Conservation (phyloP, 2,888 invertebrate species). For the Torymus tubicola region DNA sequence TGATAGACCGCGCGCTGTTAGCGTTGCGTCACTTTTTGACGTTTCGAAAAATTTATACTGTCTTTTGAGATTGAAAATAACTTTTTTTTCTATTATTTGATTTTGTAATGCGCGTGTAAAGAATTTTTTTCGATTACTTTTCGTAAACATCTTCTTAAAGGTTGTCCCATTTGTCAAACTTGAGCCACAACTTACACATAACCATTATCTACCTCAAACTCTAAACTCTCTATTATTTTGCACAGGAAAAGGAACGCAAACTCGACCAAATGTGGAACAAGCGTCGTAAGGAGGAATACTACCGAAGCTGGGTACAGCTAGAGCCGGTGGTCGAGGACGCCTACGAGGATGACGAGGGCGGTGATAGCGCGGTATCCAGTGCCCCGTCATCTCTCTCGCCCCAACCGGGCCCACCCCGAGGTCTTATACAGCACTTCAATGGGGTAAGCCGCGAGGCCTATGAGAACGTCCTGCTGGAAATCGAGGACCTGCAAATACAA, state of each 20-base stretch:
- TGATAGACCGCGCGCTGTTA: too few relatives aligned
- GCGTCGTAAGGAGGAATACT: conserved; percentile 71
- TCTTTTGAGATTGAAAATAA: too few relatives aligned
- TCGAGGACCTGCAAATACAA: conserved; percentile 69
- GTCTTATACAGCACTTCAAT: conserved; percentile 46
- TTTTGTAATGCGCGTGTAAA: too few relatives aligned
- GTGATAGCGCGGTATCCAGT: conserved; percentile 83
- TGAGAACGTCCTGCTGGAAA: conserved; percentile 73
- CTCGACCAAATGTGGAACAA: conserved; percentile 71
- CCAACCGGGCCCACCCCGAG: conserved; percentile 76
- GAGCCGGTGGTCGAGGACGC: conserved; percentile 73
- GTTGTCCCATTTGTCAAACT: too few relatives aligned
- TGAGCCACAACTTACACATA: too few relatives aligned
- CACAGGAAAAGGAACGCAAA: conserved; percentile 71
- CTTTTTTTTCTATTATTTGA: too few relatives aligned
- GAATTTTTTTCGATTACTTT: too few relatives aligned
- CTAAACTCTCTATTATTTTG: too few relatives aligned
- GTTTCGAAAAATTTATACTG: too few relatives aligned
- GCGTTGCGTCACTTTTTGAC: too few relatives aligned
- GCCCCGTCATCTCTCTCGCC: conserved; percentile 85
- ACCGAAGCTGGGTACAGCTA: conserved; percentile 71
- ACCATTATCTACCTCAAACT: too few relatives aligned
- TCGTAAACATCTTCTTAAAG: too few relatives aligned
- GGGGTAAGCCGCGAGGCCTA: conserved; percentile 69
- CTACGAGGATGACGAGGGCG: conserved; percentile 78